Evolutionary conservation across 2,888 invertebrate species (phyloP).

Genomic region (Agrochola litura): DNA sequence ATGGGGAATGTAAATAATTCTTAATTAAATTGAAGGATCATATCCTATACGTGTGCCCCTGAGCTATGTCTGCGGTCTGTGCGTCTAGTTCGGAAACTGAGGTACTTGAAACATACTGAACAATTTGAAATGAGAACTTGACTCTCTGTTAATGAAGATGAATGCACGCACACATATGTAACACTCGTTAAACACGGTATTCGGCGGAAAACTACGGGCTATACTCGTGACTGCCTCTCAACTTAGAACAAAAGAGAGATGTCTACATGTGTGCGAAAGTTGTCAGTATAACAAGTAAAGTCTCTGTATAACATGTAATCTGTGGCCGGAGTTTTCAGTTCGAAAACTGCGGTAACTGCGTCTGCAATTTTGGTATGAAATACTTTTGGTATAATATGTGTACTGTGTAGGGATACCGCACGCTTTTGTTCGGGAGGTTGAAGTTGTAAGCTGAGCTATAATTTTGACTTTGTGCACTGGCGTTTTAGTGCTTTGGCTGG

Average conservation of each 20-base stretch:
- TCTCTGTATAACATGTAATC: conserved; percentile 35
- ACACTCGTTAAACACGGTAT: not conserved
- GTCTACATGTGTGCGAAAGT: conserved; percentile 26
- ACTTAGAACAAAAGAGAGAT: not conserved
- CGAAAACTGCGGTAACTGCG: conserved; percentile 53
- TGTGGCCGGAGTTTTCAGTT: conserved; percentile 42
- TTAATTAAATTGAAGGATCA: conserved; percentile 70
- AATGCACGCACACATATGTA: conserved; percentile 31
- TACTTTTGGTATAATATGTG: conserved; percentile 48
- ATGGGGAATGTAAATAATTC: conserved; percentile 66
- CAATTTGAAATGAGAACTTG: conserved; percentile 11
- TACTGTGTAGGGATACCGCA: conserved; percentile 34
- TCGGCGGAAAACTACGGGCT: not conserved
- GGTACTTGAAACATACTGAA: conserved; percentile 36
- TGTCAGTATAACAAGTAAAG: conserved; percentile 9
- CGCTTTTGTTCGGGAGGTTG: conserved; percentile 46
- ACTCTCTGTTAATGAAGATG: not conserved
- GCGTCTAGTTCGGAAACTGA: conserved; percentile 56
- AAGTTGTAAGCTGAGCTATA: conserved; percentile 57
- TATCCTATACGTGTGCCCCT: conserved; percentile 45
- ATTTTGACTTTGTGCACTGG: conserved; percentile 50
- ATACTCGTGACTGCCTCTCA: not conserved
- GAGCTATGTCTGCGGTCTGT: conserved; percentile 62
- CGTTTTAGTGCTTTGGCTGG: conserved; percentile 22
- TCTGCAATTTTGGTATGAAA: conserved; percentile 61